Evolutionary conservation across 2,113 vertebrate genomes (phyloP).

Genomic region (Corythornis madagascariensis): DNA sequence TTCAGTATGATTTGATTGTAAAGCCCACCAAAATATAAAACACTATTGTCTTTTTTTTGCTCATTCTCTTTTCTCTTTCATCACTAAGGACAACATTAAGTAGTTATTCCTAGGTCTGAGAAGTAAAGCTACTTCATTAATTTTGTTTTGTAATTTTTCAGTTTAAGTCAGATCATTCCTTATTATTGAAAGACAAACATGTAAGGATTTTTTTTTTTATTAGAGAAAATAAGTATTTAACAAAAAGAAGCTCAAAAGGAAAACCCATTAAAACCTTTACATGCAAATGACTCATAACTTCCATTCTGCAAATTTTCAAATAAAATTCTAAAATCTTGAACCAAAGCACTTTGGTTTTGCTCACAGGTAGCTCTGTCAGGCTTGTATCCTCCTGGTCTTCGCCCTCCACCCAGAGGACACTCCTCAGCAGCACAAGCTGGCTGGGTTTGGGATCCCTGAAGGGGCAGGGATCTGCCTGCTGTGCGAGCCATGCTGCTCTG

Average conservation of each 20-base stretch:
- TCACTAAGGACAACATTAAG: neutral
- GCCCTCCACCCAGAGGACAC: neutral
- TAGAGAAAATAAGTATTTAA: neutral
- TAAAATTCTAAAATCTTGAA: neutral
- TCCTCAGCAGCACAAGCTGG: neutral
- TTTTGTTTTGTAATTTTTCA: neutral
- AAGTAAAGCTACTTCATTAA: neutral
- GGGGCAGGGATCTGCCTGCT: neutral
- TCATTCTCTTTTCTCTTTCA: neutral
- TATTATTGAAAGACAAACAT: neutral
- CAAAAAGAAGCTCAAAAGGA: neutral
- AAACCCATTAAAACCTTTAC: neutral
- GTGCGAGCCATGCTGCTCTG: neutral
- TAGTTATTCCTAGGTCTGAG: neutral
- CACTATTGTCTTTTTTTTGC: neutral
- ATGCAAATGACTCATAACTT: neutral
- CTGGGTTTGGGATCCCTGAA: rapidly evolving
- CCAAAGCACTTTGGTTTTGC: neutral
- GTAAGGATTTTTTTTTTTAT: neutral
- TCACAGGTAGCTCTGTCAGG: neutral
- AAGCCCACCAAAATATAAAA: neutral
- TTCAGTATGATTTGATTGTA: neutral
- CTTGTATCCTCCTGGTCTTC: neutral
- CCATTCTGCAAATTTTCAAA: neutral
- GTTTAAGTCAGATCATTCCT: neutral